Conservation (phyloP, 1,140 invertebrate genomes). For the Ruditapes philippinarum region DNA sequence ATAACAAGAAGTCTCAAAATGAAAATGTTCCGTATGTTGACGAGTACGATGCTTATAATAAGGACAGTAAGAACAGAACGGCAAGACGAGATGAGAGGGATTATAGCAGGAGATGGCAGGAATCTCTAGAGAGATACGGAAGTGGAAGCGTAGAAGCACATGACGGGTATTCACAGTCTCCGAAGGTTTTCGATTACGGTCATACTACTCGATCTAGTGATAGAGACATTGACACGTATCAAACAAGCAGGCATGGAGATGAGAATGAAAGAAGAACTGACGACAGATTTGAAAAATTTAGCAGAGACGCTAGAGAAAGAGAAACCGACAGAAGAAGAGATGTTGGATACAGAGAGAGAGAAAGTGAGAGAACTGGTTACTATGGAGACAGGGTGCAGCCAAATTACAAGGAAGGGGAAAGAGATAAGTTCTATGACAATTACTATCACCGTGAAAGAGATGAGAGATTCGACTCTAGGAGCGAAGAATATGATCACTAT, state of each 20-base stretch:
- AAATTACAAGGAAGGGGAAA: background rate
- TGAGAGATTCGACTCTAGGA: background rate
- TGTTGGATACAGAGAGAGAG: background rate
- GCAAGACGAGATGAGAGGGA: background rate
- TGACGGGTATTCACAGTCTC: background rate
- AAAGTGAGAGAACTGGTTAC: background rate
- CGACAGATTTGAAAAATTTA: background rate
- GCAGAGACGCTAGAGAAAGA: background rate
- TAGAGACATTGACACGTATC: background rate
- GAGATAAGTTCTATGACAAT: background rate
- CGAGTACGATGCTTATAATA: background rate
- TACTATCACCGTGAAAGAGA: background rate
- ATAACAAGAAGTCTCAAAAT: background rate
- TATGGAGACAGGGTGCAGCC: background rate
- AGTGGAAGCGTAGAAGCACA: background rate
- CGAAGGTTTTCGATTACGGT: background rate
- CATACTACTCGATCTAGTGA: background rate
- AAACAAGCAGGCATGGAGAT: background rate
- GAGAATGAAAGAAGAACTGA: background rate
- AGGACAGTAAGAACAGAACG: background rate
- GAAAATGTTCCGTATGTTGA: background rate
- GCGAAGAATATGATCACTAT: constrained; percentile 16
- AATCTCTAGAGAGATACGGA: too few species aligned
- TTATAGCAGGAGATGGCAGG: background rate
- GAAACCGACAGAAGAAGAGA: background rate